phyloP scores from a whole-genome alignment of 2,113 vertebrate genomes.

The Siphamia tubifer region DNA sequence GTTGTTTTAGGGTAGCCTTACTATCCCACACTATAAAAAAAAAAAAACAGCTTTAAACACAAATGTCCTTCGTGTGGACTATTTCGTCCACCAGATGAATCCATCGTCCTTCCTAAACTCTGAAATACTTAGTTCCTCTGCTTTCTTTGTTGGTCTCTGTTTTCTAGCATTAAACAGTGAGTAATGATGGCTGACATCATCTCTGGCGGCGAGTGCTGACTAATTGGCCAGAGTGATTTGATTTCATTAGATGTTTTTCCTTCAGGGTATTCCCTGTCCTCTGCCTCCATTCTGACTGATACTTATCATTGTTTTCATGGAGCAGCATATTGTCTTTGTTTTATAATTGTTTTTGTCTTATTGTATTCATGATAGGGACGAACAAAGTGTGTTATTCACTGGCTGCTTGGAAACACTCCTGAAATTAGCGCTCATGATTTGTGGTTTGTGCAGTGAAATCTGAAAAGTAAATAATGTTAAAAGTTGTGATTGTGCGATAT shows the following conservation, averaged over 20 bases:
- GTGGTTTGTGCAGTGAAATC: not conserved
- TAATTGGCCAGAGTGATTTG: conserved; percentile 66
- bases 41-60: too few relatives aligned
- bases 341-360: conserved; percentile 5
- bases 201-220: conserved; percentile 52
- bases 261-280: conserved; percentile 61
- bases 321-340: conserved; percentile 43
- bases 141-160: conserved; percentile 55
- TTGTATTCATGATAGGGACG: conserved; percentile 7
- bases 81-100: too few relatives aligned
- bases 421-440: conserved; percentile 20
- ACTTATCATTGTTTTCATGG: conserved; percentile 45
- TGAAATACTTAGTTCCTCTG: conserved; percentile 51
- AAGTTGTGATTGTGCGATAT: conserved; percentile 28
- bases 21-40: too few relatives aligned
- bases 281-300: conserved; percentile 45
- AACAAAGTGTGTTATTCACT: conserved; percentile 11
- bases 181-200: conserved; percentile 71
- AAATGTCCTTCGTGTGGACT: too few relatives aligned
- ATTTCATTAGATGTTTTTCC: conserved; percentile 70
- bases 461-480: conserved; percentile 29
- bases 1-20: too few relatives aligned
- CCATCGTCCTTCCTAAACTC: conserved; percentile 33
- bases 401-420: not conserved
- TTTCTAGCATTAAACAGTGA: conserved; percentile 60